Evolutionary conservation across 2,888 invertebrate genomes (phyloP).

Genomic region (Macaria notata): DNA sequence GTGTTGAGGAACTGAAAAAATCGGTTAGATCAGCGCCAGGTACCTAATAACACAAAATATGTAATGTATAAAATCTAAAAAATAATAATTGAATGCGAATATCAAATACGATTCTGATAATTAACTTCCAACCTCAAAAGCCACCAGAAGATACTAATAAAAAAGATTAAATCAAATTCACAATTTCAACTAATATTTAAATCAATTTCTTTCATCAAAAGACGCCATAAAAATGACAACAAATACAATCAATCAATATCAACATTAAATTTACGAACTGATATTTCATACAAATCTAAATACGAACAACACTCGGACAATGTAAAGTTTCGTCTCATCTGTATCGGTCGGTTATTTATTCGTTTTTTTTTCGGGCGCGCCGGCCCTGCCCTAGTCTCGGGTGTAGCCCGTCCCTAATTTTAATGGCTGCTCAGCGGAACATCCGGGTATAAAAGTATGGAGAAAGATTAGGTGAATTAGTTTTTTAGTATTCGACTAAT

Average conservation of each 20-base stretch:
- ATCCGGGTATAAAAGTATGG: conserved; percentile 73
- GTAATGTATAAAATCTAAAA: no score
- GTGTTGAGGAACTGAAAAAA: background rate
- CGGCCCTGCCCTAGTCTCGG: conserved; percentile 74
- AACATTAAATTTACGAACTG: conserved; percentile 53
- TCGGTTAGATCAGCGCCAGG: background rate
- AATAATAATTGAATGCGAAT: no score
- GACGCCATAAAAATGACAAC: conserved; percentile 26
- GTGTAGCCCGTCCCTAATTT: conserved; percentile 81
- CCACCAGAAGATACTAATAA: no score
- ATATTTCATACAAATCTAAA: no score
- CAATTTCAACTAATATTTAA: no score
- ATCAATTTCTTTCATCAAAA: no score
- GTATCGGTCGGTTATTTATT: conserved; percentile 71
- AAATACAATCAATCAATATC: conserved; percentile 50
- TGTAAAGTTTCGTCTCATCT: conserved; percentile 77
- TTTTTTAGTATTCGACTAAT: conserved; percentile 18
- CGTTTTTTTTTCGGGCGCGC: conserved; percentile 63
- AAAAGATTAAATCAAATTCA: no score
- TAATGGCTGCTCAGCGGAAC: conserved; percentile 78
- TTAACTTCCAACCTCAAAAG: no score
- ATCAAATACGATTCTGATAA: no score
- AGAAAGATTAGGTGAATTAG: conserved; percentile 39
- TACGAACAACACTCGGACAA: conserved; percentile 69
- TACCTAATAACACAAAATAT: no score